Percentiles rank a stretch among this genome's conserved stretches.
These are phyloP conservation scores for Helostoma temminkii DNA, from an alignment of 2,797 vertebrate genomes.

Conservation along the genomic window DNA sequence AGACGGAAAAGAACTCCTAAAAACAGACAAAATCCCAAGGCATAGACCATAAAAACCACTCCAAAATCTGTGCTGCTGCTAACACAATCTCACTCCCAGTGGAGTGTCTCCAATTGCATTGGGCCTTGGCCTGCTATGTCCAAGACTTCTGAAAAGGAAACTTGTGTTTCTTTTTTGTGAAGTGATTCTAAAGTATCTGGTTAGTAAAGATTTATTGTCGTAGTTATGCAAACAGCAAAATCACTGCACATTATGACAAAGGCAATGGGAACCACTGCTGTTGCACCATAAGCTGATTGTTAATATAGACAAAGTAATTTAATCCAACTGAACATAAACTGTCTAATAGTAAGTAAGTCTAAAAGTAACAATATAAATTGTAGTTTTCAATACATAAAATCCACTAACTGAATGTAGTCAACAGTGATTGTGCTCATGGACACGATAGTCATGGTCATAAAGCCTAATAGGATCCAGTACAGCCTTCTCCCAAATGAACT, in stretches of 20 bases:
- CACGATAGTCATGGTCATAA: conserved; percentile 13
- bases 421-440: neutral
- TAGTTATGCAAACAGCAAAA: too few species aligned
- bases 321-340: too few species aligned
- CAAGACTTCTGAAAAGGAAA: neutral
- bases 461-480: neutral
- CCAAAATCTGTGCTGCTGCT: neutral
- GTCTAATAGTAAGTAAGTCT: too few species aligned
- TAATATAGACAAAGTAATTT: too few species aligned
- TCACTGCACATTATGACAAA: too few species aligned
- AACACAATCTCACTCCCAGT: neutral
- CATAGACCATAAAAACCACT: neutral
- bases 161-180: too few species aligned
- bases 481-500: neutral
- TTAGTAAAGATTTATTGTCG: too few species aligned
- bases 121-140: neutral
- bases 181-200: too few species aligned
- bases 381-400: too few species aligned
- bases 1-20: neutral
- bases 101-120: neutral
- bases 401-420: neutral
- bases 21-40: neutral
- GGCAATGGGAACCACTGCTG: too few species aligned
- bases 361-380: too few species aligned
- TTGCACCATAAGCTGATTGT: too few species aligned